Conservation (phyloP, 2,797 vertebrate genomes). For the Pseudochaenichthys georgianus region DNA sequence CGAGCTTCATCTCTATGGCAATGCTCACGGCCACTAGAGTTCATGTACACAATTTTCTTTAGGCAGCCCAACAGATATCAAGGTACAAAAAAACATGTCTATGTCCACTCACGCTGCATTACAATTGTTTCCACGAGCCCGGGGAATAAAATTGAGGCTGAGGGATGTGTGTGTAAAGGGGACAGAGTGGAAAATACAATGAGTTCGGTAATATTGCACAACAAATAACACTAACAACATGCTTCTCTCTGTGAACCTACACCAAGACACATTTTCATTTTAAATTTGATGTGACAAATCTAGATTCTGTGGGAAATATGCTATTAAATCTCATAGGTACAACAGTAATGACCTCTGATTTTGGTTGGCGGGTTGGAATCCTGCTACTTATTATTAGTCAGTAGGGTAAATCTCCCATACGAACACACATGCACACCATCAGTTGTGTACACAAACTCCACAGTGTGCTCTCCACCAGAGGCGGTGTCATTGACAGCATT, state of each 20-base stretch:
- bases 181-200: conserved; percentile 40
- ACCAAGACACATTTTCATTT: neutral
- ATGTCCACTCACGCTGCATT: conserved; percentile 42
- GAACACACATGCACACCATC: conserved; percentile 2
- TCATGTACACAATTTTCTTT: conserved; percentile 65
- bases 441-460: conserved; percentile 20
- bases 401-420: neutral
- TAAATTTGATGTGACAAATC: conserved; percentile 5
- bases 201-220: conserved; percentile 33
- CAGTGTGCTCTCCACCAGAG: conserved; percentile 35
- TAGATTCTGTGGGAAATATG: neutral
- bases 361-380: neutral
- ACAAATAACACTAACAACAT: conserved; percentile 20
- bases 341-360: neutral
- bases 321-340: neutral
- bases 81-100: conserved; percentile 34
- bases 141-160: conserved; percentile 40
- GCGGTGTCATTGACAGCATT: conserved; percentile 61
- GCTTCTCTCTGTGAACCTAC: neutral
- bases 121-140: conserved; percentile 38
- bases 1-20: conserved; percentile 72
- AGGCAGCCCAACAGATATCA: conserved; percentile 59
- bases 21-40: conserved; percentile 53
- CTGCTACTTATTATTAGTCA: neutral
- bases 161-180: conserved; percentile 17